These are phyloP conservation scores for Colletes latitarsis DNA, from an alignment of 1,140 invertebrate genomes.

Conservation along the genomic window DNA sequence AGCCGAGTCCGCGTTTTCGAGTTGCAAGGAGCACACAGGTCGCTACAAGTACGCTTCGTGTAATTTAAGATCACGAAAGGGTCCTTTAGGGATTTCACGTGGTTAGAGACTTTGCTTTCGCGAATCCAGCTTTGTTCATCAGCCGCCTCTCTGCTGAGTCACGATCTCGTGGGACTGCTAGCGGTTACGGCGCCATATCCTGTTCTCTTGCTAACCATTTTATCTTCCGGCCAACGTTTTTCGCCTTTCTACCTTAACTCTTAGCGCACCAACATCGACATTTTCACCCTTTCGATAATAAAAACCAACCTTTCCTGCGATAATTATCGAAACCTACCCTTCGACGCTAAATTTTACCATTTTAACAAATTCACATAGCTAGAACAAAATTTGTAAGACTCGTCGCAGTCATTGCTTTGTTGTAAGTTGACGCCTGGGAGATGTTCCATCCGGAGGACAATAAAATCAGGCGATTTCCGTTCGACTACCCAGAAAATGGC, in stretches of 20 bases:
- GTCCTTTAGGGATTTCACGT: conserved; percentile 46
- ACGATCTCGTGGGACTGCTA: conserved; percentile 27
- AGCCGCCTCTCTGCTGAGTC: conserved; percentile 5
- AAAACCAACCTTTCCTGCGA: no score
- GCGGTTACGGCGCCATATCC: not conserved
- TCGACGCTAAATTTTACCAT: no score
- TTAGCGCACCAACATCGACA: no score
- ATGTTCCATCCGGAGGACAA: no score
- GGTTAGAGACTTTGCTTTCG: not conserved
- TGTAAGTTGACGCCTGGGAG: no score
- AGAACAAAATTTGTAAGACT: no score
- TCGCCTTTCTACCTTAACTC: not conserved
- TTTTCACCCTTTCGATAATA: no score
- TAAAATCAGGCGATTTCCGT: no score
- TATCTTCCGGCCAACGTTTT: not conserved
- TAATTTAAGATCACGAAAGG: conserved; percentile 50
- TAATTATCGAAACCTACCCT: no score
- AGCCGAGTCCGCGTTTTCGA: not conserved
- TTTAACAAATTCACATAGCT: no score
- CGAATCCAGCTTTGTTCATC: conserved; percentile 9
- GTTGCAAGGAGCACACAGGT: not conserved
- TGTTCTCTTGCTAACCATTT: not conserved
- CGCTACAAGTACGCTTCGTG: conserved; percentile 12
- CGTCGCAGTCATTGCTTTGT: no score
- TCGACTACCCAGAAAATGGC: no score